These are phyloP conservation scores for Panopea generosa DNA, from an alignment of 2,888 invertebrate species.

Conservation along the genomic window DNA sequence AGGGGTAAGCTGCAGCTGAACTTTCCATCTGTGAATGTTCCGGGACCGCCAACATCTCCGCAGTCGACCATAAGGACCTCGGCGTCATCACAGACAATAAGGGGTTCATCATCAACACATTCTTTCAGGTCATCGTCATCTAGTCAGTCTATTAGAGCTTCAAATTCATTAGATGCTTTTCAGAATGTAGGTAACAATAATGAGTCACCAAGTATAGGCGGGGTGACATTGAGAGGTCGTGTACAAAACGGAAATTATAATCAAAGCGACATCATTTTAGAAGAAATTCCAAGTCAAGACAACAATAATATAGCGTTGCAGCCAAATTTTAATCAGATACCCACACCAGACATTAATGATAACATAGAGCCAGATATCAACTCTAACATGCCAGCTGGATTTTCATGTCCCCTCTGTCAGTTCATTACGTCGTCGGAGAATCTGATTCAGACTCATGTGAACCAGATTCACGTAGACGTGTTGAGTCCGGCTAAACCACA, in stretches of 20 bases:
- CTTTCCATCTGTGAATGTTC: constrained; percentile 51
- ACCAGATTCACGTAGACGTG: constrained; percentile 90
- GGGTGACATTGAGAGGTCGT: constrained; percentile 14
- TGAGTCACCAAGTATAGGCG: constrained; percentile 8
- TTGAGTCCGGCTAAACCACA: constrained; percentile 66
- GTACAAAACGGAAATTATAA: constrained; percentile 33
- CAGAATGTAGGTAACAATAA: constrained; percentile 5
- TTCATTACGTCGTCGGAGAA: constrained; percentile 90
- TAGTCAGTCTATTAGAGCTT: constrained; percentile 20
- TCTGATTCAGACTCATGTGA: constrained; percentile 92
- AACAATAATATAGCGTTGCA: constrained; percentile 58
- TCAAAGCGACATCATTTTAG: constrained; percentile 51
- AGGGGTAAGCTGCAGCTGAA: constrained; percentile 56
- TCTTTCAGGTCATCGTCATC: constrained; percentile 36
- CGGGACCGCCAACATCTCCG: constrained; percentile 44
- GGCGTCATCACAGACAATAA: constrained; percentile 35
- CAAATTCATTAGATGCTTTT: constrained; percentile 41
- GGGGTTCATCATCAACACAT: constrained; percentile 17
- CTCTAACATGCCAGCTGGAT: constrained; percentile 70
- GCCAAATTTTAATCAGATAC: constrained; percentile 53
- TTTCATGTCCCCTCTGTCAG: constrained; percentile 92
- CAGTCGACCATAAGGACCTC: constrained; percentile 14
- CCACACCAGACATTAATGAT: constrained; percentile 69
- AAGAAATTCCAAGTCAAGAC: constrained; percentile 51
- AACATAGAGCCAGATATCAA: constrained; percentile 71